A percentile compares a stretch with the other conserved stretches of the same genome.
Evolutionary conservation across 2,113 vertebrate species (phyloP).

Genomic region (Oreocharis arfaki): DNA sequence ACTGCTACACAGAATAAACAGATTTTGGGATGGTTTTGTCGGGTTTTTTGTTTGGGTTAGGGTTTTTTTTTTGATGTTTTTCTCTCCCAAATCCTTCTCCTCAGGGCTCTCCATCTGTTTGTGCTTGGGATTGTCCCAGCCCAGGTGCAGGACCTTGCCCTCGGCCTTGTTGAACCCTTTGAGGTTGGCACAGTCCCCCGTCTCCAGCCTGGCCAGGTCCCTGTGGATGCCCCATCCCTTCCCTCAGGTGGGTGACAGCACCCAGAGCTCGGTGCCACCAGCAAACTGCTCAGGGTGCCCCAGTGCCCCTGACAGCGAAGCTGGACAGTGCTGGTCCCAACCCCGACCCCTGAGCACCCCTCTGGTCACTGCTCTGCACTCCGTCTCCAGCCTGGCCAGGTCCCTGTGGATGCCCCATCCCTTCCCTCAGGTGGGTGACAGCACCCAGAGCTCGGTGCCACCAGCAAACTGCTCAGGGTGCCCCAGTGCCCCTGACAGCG

Average conservation of each 20-base stretch:
- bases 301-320: neutral
- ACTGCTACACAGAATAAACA: neutral
- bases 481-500: neutral
- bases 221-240: neutral
- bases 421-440: neutral
- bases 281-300: neutral
- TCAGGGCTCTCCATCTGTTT: neutral
- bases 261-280: neutral
- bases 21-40: too few species aligned
- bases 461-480: neutral
- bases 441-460: neutral
- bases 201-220: neutral
- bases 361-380: neutral
- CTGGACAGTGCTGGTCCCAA: neutral
- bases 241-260: neutral
- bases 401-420: neutral
- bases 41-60: accelerated
- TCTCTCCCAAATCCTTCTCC: neutral
- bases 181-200: neutral
- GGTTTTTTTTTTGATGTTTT: neutral
- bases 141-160: neutral
- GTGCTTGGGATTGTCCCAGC: neutral
- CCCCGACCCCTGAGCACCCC: neutral
- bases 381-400: neutral
- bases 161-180: neutral